A percentile compares a stretch with the other conserved stretches of the same genome.
phyloP scores from a whole-genome alignment of 2,113 vertebrate genomes.

The Hippoglossus stenolepis region DNA sequence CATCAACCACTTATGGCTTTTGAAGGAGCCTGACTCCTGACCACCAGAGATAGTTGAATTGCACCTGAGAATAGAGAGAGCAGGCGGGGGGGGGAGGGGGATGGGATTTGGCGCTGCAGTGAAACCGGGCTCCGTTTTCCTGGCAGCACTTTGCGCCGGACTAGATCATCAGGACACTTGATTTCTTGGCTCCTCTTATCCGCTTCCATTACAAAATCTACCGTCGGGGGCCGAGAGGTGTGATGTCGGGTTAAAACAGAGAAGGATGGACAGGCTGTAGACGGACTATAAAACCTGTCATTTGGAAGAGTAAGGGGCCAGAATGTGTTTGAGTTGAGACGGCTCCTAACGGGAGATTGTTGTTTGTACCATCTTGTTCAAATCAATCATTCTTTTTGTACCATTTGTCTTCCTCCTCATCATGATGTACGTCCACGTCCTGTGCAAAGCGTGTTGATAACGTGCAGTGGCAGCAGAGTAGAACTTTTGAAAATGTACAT shows the following conservation, averaged over 20 bases:
- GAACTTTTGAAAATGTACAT: too few species aligned
- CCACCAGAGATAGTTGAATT: slow-evolving; percentile 73
- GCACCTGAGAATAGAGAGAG: slow-evolving; percentile 36
- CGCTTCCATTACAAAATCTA: slow-evolving; percentile 58
- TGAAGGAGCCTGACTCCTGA: slow-evolving; percentile 73
- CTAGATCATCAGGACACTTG: slow-evolving; percentile 59
- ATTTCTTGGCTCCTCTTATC: slow-evolving; percentile 57
- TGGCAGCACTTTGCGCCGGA: slow-evolving; percentile 40
- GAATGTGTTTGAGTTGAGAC: slow-evolving; percentile 6
- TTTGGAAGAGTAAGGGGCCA: slow-evolving; percentile 22
- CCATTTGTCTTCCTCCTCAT: too few species aligned
- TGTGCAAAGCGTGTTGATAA: too few species aligned
- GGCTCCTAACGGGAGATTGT: too few species aligned
- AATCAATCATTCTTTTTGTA: too few species aligned
- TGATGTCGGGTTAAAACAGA: slow-evolving; percentile 51
- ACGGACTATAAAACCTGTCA: slow-evolving; percentile 19
- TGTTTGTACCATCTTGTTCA: too few species aligned
- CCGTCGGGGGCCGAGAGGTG: slow-evolving; percentile 31
- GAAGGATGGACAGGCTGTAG: slow-evolving; percentile 11
- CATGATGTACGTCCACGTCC: too few species aligned
- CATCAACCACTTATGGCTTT: slow-evolving; percentile 78
- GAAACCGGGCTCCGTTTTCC: slow-evolving; percentile 41
- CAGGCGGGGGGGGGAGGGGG: neutral
- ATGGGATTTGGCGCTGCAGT: slow-evolving; percentile 21
- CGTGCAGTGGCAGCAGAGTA: too few species aligned